A percentile compares a stretch with the other conserved stretches of the same genome.
Evolutionary conservation across 2,113 vertebrate genomes (phyloP).

Genomic region (Corythornis madagascariensis): DNA sequence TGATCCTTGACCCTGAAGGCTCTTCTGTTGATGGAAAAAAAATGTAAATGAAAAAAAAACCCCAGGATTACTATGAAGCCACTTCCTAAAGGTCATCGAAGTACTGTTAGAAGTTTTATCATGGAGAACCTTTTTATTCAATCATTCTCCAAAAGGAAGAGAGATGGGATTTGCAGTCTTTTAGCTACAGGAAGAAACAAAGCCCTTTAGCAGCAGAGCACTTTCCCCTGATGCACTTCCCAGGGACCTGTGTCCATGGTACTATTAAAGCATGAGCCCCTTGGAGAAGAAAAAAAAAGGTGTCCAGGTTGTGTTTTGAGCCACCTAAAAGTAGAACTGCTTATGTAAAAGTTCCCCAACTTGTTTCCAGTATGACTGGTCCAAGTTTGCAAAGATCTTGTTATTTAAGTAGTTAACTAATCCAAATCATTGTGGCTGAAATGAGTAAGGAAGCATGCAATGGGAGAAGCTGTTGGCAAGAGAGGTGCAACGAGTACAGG

Average conservation of each 20-base stretch:
- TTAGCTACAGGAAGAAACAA: neutral
- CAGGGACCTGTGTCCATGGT: neutral
- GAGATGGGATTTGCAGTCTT: neutral
- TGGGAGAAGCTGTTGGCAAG: neutral
- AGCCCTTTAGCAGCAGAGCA: neutral
- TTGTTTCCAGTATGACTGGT: neutral
- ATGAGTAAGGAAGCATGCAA: neutral
- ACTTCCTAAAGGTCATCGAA: neutral
- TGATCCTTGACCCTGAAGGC: neutral
- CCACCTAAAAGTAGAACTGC: neutral
- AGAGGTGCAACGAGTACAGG: neutral
- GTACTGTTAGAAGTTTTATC: neutral
- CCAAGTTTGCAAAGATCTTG: neutral
- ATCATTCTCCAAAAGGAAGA: neutral
- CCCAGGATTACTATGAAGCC: neutral
- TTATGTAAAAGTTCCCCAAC: neutral
- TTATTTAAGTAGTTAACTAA: neutral
- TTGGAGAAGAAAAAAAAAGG: neutral
- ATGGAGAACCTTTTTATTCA: neutral
- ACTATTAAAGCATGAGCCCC: neutral
- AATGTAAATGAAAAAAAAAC: neutral
- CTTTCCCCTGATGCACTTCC: neutral
- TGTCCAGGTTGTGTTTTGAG: neutral
- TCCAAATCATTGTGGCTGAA: neutral
- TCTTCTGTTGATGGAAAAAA: neutral